Conservation (phyloP, 1,140 invertebrate genomes). For the Drosophila leontia region DNA sequence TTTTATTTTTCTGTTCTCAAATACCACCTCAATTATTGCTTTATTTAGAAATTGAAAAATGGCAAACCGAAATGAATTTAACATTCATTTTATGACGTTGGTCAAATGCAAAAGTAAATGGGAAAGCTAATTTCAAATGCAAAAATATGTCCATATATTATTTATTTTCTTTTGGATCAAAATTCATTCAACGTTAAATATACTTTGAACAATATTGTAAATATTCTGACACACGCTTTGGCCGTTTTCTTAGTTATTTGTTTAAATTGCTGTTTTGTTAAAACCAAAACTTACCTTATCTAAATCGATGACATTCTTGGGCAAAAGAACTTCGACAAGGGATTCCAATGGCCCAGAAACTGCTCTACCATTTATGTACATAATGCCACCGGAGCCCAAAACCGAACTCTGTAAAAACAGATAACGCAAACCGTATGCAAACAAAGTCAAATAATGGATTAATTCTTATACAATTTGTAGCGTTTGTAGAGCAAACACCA, state of each 20-base stretch:
- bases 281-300: slow-evolving; percentile 69
- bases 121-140: slow-evolving; percentile 3
- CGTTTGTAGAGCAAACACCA: neutral
- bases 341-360: slow-evolving; percentile 82
- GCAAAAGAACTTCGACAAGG: slow-evolving; percentile 70
- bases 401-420: slow-evolving; percentile 68
- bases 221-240: neutral
- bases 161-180: slow-evolving; percentile 1
- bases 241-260: neutral
- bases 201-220: neutral
- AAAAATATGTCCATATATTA: slow-evolving; percentile 2
- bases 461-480: slow-evolving; percentile 9
- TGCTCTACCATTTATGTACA: slow-evolving; percentile 83
- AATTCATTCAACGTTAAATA: neutral
- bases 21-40: neutral
- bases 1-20: neutral
- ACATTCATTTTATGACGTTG: neutral
- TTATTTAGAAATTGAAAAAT: neutral
- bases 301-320: slow-evolving; percentile 76
- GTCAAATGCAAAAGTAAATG: neutral
- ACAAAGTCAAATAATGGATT: slow-evolving; percentile 12
- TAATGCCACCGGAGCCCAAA: slow-evolving; percentile 77
- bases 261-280: neutral
- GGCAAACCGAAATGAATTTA: slow-evolving; percentile 4
- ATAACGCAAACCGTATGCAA: slow-evolving; percentile 8